A percentile compares a stretch with the other conserved stretches of the same genome.
Conservation (phyloP, 2,113 vertebrate species). For the Pseudorasbora parva region DNA sequence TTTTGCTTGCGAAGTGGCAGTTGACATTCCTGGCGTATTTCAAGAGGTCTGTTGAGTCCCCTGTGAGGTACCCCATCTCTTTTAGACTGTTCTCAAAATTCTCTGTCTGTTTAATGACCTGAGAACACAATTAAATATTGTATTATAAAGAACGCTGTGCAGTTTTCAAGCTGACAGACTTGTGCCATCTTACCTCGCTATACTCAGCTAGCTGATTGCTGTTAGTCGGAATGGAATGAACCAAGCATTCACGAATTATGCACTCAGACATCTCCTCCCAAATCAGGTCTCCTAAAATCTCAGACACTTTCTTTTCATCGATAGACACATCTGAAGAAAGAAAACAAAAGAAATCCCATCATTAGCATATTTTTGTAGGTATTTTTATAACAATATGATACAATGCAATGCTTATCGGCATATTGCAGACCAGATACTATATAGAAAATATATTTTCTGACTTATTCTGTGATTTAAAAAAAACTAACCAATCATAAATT, state of each 20-base stretch:
- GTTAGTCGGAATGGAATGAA: conserved; percentile 89
- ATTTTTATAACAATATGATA: too few species aligned
- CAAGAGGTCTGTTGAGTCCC: conserved; percentile 85
- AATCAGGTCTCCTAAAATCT: conserved; percentile 85
- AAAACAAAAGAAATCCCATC: not conserved
- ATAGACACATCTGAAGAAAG: conserved; percentile 78
- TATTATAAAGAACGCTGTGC: not conserved
- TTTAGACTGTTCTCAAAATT: conserved; percentile 89
- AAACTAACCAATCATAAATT: too few species aligned
- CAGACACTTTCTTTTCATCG: conserved; percentile 73
- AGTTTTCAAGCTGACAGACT: not conserved
- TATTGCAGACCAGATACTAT: too few species aligned
- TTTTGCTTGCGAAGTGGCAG: conserved; percentile 94
- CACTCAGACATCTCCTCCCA: conserved; percentile 91
- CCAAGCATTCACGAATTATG: conserved; percentile 90
- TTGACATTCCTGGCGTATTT: conserved; percentile 91
- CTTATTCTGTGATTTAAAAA: too few species aligned
- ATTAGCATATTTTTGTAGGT: not conserved
- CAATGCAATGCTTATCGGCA: too few species aligned
- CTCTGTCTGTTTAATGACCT: conserved; percentile 93
- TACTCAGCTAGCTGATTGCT: conserved; percentile 92
- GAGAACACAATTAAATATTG: not conserved
- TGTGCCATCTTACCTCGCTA: conserved; percentile 75
- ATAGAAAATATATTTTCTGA: too few species aligned
- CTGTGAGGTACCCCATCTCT: conserved; percentile 83